Evolutionary conservation across 2,888 invertebrate species (phyloP), one percentile per base, ranked within the genome.

Genomic region (Eupithecia abbreviata): DNA sequence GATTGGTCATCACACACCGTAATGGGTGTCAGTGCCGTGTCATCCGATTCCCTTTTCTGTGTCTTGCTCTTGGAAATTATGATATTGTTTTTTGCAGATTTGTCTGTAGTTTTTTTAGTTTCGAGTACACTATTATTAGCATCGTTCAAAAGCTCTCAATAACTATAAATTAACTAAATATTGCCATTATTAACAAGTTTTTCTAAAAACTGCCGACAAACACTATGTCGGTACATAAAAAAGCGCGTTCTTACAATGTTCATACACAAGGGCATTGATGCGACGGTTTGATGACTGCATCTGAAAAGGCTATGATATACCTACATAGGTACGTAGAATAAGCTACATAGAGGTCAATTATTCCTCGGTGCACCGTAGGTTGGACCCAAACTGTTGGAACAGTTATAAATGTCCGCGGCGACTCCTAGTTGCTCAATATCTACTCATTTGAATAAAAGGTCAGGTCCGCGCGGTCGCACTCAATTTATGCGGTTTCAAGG

Each of bases 1-100:
- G 80, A 83, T 83, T 83, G 83, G 83, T 83, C 83, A 82, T 81
- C 81, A 75, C 66, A 42, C 74, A 79, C 18, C 75, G 69, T 77
- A 80, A 80, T 80, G 78, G 76, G 77, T 77, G 77, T 76, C 77
- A 74, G 73, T 30, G 45, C 45, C 66, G 66, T 69, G 74, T 76
- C 75, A 71, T 80, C 77, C 75, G 79, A 79, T 75, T 74, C 77
- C 71, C 72, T 76, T 42, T 72, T 72, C 62, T 62, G 62, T 62
- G 55, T 58, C 30, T 62, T 68, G 47, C 10, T 47, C 49, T 43
- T 71, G 58, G 55, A 72, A 70, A 74, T 72, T 69, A 62, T 62
- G 55, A 7, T 30, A n/a, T 62, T 74, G 49, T 71, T 69, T 68
- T 71, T 49, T 70, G 18, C 51, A 68, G 58, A 73, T 58, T 71